Base-by-base conservation (phyloP, 2,888 invertebrate genomes). In the Ceratothoa steindachneri region DNA sequence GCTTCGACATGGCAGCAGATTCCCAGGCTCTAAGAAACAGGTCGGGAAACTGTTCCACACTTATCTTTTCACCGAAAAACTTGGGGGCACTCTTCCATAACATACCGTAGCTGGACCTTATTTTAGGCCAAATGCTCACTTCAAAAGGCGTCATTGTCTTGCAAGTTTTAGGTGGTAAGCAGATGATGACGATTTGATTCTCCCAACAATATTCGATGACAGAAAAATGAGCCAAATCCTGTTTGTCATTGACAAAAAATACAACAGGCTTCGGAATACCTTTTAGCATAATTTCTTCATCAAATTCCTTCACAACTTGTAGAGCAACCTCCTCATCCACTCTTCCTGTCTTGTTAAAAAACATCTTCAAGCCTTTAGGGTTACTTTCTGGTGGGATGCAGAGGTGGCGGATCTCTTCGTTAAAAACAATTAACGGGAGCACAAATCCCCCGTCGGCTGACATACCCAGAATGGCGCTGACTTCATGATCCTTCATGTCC, bases 141-240 rank as follows among this genome's bases (percentile, higher is more conserved):
- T 65, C 65, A 28, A 71, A 52, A 51, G 71, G 71, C 41, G 65
- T 64, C 31, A 71, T 28, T 2, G 66, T 60, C n/a, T 71, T 71
- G 52, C 66, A 65, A 15, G 66, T 64, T 65, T 51, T 71, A 1
- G 66, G 66, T 3, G 71, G 71, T 2, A 71, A 30, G 51, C 71
- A 71, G 27, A 71, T 66, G 24, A 66, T 64, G 15, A 71, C 66
- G 9, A 71, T 71, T 65, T 71, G 71, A 28, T 71, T 71, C n/a
- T 71, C 66, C 19, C 65, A 64, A 24, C 71, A 71, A 41, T 66
- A 71, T 7, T 65, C 51, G 24, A 71, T 65, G 66, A 66, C 66
- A 12, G 51, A 41, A 29, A 71, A 65, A 29, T 71, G 66, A 28
- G 66, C 65, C n/a, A 65, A 66, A n/a, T 64, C 71, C 15, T 60